Base-by-base conservation (phyloP, 1,140 invertebrate species). In the Drosophila paulistorum region DNA sequence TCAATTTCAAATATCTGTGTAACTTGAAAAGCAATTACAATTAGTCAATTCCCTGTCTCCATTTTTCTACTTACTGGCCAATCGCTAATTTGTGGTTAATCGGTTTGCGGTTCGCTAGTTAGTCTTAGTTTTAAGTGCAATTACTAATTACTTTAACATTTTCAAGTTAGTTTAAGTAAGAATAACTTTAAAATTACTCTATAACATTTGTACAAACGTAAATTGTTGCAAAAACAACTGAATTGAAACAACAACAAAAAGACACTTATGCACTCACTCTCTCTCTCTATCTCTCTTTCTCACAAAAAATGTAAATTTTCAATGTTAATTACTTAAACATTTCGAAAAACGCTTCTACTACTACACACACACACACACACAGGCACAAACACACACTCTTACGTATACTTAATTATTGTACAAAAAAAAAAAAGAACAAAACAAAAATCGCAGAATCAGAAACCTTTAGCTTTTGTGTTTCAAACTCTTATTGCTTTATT, bases 401-500 rank as follows among this genome's bases (percentile, higher is more conserved):
- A 39, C 9, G 7, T 39, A 39, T 11, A 39, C 37, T 39, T 39
- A 39, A 11, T 39, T 11, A 39, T 39, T 39, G 37, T 39, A 39
- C 10, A 39, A 39, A 39, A 39, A 39, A 1, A 11, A 39, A 1
- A 0, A 11, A n/a, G n/a, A n/a, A n/a, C n/a, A n/a, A 39, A 13
- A 39, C 10, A 51, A 51, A 51, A 51, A 51, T 6, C 45, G 17
- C 45, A 23, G 17, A 51, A 51, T 48, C 45, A 20, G 45, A 48
- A 48, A 17, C 2, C 3, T 51, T 20, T 4, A 51, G 45, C 17
- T 51, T 51, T 51, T 51, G 9, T 51, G 41, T 41, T 39, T 66
- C 59, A 55, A 57, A 55, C 7, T 35, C 33, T 35, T 57, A 30
- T 48, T 84, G 70, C 79, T 65, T 76, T 80, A 67, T 70, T 78